phyloP scores from a whole-genome alignment of 2,888 invertebrate species.

The Formica aserva region DNA sequence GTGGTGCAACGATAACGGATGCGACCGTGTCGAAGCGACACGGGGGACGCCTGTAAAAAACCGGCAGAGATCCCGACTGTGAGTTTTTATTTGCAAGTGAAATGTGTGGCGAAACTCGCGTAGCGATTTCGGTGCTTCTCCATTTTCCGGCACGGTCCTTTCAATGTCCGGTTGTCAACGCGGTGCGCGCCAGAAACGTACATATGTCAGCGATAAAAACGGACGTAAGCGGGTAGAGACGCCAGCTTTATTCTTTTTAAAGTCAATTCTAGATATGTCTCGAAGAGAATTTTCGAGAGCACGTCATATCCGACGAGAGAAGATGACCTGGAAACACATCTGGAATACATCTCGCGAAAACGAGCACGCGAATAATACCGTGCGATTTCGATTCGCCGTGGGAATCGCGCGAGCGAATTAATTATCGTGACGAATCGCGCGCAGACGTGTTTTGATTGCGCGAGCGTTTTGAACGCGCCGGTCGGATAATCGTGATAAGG shows the following conservation, averaged over 20 bases:
- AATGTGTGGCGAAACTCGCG: slow-evolving; percentile 24
- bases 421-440: slow-evolving; percentile 51
- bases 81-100: slow-evolving; percentile 42
- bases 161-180: slow-evolving; percentile 29
- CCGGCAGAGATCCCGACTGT: neutral
- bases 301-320: neutral
- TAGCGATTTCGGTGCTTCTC: slow-evolving; percentile 11
- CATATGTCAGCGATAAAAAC: neutral
- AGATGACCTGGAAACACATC: neutral
- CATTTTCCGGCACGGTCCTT: slow-evolving; percentile 4
- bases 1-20: slow-evolving; percentile 19
- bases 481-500: slow-evolving; percentile 40
- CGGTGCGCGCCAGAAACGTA: neutral
- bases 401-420: slow-evolving; percentile 44
- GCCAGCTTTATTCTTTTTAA: neutral
- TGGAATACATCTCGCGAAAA: slow-evolving; percentile 25
- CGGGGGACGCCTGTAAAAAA: neutral
- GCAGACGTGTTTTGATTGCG: slow-evolving; percentile 52
- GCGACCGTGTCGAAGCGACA: neutral
- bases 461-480: slow-evolving; percentile 49
- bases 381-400: slow-evolving; percentile 13
- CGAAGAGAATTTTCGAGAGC: neutral
- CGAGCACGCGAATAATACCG: neutral
- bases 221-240: neutral
- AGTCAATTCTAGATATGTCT: neutral